Percentiles rank a stretch among this genome's conserved stretches.
Conservation (phyloP, 2,797 vertebrate species). For the Telmatherina bonti region DNA sequence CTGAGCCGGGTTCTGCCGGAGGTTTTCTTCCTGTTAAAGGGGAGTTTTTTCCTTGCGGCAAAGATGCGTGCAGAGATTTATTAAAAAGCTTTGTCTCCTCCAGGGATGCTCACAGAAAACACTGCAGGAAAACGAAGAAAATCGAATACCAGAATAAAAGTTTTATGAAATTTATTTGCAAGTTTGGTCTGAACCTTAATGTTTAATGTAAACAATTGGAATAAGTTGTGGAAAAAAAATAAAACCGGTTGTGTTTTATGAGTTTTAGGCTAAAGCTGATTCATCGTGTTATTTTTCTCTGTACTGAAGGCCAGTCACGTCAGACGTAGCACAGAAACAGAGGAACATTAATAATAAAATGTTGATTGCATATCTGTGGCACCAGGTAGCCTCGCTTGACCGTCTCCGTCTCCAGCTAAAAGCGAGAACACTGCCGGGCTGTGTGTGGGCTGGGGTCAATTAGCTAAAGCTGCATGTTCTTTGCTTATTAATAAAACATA, state of each 20-base stretch:
- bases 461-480: neutral
- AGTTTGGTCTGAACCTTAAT: neutral
- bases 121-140: too few relatives aligned
- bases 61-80: neutral
- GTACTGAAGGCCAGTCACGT: neutral
- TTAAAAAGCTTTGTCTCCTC: neutral
- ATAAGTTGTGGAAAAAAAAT: too few relatives aligned
- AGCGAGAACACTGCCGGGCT: neutral
- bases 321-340: neutral
- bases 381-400: slow-evolving; percentile 7
- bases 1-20: too few relatives aligned
- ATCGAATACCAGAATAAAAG: too few relatives aligned
- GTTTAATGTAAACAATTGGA: neutral
- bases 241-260: neutral
- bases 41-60: neutral
- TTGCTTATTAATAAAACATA: slow-evolving; percentile 5
- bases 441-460: neutral
- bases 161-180: neutral
- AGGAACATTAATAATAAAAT: neutral
- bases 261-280: neutral
- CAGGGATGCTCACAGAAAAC: too few relatives aligned
- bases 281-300: too few relatives aligned
- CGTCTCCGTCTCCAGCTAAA: neutral
- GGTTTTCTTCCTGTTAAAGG: too few relatives aligned
- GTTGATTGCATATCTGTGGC: slow-evolving; percentile 2